Percentiles rank a stretch among this genome's conserved stretches.
Conservation (phyloP, 2,888 invertebrate species). For the Cephus nigrinus region DNA sequence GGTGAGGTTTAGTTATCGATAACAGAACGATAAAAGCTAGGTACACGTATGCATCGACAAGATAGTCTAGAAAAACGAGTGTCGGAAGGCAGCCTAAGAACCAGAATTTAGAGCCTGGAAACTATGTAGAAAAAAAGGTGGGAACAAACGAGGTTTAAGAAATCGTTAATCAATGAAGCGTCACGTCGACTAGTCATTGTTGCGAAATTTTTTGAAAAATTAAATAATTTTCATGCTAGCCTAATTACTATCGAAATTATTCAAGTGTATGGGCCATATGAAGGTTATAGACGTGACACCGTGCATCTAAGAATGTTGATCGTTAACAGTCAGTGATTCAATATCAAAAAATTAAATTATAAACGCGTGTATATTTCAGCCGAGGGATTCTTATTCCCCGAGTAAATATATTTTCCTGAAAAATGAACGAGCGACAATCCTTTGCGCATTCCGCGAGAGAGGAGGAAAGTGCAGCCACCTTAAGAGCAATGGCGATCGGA, state of each 20-base stretch:
- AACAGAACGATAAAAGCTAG: background rate
- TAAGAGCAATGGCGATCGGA: conserved; percentile 20
- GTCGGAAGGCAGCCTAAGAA: background rate
- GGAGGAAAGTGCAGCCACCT: background rate
- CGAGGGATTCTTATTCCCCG: too few species aligned
- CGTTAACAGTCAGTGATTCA: background rate
- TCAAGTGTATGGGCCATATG: background rate
- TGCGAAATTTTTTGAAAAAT: background rate
- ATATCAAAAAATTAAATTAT: background rate
- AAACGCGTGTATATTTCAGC: too few species aligned
- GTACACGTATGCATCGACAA: background rate
- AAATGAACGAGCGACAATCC: background rate
- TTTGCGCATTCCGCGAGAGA: background rate
- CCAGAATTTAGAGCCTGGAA: background rate
- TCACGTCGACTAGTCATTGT: background rate
- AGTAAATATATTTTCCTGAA: too few species aligned
- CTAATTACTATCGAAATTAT: background rate
- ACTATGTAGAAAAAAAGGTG: background rate
- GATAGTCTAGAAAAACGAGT: background rate
- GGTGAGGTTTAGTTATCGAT: background rate
- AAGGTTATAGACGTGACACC: background rate
- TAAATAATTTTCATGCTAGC: background rate
- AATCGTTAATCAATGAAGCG: background rate
- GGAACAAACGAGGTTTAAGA: background rate
- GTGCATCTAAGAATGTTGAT: background rate